Base-by-base conservation (phyloP, 1,140 invertebrate genomes). In the Copidosoma floridanum region DNA sequence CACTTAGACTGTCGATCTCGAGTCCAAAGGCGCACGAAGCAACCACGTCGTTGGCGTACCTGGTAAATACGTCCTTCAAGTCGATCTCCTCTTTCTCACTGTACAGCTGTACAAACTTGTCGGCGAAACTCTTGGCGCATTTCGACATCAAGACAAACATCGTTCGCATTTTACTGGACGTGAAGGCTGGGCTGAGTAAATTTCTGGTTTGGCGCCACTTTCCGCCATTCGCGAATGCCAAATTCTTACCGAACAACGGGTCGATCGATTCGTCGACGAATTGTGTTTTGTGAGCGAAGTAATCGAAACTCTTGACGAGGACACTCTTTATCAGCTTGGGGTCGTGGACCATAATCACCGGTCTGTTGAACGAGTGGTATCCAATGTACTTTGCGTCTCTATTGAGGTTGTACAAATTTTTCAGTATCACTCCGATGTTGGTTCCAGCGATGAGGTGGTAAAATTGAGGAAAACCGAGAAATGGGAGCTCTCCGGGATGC, bases 241-340 rank as follows among this genome's bases (percentile, higher is more conserved):
- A 52, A 65, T 80, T 83, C n/a, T 78, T 78, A 16, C 73, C 76
- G 32, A 85, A 71, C 0, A 86, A 46, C 0, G 81, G 81, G 57
- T 85, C 84, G 2, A 60, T 57, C 0, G 82, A 73, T n/a, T 74
- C 70, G 11, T 64, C 66, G 7, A 82, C 63, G 29, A 83, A 74
- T n/a, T n/a, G n/a, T n/a, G n/a, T n/a, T n/a, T n/a, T n/a, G 20
- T 38, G 18, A n/a, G 23, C 7, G 38, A 23, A 44, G 40, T 16
- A 44, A 27, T 27, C 23, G 5, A 54, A 54, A 54, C 24, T 54
- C 40, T 14, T 87, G 0, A 88, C 76, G 0, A 80, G 76, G 11
- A 88, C 79, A 43, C 72, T 71, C 65, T 84, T 86, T 10, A 87
- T 82, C 2, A 85, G 35, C 43, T 87, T 83, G 2, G 82, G 82